phyloP scores from a whole-genome alignment of 2,113 vertebrate species.

The Acanthisitta chloris region DNA sequence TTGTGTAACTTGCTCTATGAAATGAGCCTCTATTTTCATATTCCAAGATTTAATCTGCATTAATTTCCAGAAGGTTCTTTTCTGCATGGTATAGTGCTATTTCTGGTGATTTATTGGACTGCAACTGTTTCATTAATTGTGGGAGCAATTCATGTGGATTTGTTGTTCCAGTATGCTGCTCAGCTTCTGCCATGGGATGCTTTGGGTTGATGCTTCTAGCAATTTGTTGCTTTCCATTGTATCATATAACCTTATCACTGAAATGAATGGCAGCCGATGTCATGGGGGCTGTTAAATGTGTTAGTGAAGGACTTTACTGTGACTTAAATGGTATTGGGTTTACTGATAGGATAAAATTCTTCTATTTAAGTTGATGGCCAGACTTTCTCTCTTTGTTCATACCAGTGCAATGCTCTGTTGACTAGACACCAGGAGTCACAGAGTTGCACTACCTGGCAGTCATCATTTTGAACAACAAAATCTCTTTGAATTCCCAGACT shows the following conservation, averaged over 20 bases:
- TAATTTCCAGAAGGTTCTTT: too few relatives aligned
- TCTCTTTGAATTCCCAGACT: too few relatives aligned
- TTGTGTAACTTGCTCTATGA: not conserved
- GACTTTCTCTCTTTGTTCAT: not conserved
- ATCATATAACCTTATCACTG: not conserved
- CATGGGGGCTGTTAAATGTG: not conserved
- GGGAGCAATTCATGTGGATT: not conserved
- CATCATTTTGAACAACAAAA: not conserved
- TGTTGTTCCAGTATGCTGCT: not conserved
- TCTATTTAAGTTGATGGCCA: not conserved
- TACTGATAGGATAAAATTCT: not conserved
- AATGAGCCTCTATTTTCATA: not conserved
- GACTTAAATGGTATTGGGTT: not conserved
- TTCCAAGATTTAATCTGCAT: not conserved
- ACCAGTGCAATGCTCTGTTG: too few relatives aligned
- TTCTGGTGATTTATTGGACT: not conserved
- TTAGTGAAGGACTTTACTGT: not conserved
- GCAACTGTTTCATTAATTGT: not conserved
- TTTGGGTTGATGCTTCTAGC: not conserved
- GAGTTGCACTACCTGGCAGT: not conserved
- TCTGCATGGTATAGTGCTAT: too few relatives aligned
- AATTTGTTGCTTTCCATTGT: not conserved
- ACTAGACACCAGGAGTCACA: not conserved
- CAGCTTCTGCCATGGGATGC: rapidly evolving
- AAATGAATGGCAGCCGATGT: not conserved